Evolutionary conservation across 2,113 vertebrate species (phyloP).

Genomic region (Dasyurus viverrinus): DNA sequence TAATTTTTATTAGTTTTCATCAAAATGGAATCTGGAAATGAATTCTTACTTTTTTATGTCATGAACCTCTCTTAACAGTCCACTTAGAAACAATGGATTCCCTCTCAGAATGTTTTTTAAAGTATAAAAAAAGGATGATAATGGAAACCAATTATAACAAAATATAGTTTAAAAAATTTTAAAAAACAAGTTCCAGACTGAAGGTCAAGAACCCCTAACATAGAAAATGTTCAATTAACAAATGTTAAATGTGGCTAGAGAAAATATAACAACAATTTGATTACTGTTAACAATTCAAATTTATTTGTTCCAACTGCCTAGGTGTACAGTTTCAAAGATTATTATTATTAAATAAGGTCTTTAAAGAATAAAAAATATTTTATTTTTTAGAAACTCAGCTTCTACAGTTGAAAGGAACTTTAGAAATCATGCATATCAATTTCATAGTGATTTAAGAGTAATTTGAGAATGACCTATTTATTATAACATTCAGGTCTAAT

Average conservation of each 20-base stretch:
- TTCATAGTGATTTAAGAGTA: background rate
- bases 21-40: background rate
- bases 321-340: background rate
- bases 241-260: background rate
- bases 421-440: background rate
- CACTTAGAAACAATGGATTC: background rate
- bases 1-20: background rate
- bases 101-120: background rate
- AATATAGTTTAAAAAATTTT: background rate
- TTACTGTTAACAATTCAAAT: background rate
- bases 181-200: background rate
- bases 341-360: background rate
- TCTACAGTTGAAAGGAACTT: background rate
- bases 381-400: background rate
- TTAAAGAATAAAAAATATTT: background rate
- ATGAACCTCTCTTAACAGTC: background rate
- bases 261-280: background rate
- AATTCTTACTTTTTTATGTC: background rate
- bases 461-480: background rate
- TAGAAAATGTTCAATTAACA: background rate
- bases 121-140: background rate
- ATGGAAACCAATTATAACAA: background rate
- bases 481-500: background rate
- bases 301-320: background rate
- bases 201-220: background rate